Conservation (phyloP, 37 sponge, comb jelly and placozoan species). For the Eunapius fragilis region DNA sequence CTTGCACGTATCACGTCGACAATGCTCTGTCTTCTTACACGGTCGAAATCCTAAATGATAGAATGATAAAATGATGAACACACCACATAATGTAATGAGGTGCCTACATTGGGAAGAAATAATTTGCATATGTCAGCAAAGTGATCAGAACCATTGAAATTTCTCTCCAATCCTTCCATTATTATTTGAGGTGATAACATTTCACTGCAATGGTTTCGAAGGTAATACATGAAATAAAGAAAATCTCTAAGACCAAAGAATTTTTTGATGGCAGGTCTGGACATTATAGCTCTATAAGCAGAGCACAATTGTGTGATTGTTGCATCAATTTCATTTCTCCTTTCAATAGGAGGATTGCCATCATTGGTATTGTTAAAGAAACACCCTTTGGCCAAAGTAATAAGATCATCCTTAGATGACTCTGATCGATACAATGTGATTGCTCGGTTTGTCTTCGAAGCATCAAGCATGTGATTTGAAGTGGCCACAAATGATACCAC, state of each 20-base stretch:
- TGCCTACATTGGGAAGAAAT: conserved; percentile 1
- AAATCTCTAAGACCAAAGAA: conserved; percentile 60
- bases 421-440: conserved; percentile 54
- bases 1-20: conserved; percentile 62
- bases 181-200: not conserved
- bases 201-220: conserved; percentile 9
- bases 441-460: conserved; percentile 76
- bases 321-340: too few relatives aligned
- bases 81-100: too few relatives aligned
- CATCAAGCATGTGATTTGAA: conserved; percentile 68
- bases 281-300: too few relatives aligned
- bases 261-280: too few relatives aligned
- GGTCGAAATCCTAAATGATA: not conserved
- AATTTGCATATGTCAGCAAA: not conserved
- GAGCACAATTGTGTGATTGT: not conserved
- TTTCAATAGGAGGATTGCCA: not conserved
- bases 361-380: not conserved
- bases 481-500: conserved; percentile 78
- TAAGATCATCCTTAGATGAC: conserved; percentile 17
- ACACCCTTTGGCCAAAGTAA: conserved; percentile 47
- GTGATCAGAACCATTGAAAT: conserved; percentile 51
- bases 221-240: conserved; percentile 50
- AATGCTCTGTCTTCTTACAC: conserved; percentile 43
- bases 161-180: conserved; percentile 46
- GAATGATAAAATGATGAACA: too few relatives aligned